Base-by-base conservation (phyloP, 37 sponge, comb jelly and placozoan species). In the Chondrilla cf. caribensis region DNA sequence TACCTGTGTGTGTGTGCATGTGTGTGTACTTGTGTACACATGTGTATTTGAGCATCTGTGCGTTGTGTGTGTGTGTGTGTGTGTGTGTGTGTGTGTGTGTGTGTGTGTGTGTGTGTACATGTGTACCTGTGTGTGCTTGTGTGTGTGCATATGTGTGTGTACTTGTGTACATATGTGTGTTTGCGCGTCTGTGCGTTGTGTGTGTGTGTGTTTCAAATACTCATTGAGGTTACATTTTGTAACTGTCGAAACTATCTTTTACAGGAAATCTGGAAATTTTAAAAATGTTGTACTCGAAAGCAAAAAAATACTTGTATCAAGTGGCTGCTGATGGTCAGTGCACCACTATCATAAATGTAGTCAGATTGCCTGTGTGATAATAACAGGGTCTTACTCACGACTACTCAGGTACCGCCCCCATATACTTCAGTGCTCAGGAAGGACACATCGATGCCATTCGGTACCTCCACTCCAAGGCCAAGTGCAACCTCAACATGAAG, bases 371-470 rank as follows among this genome's bases (percentile, higher is more conserved):
- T n/a, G n/a, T 7, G 5, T 58, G 62, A 5, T 70, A n/a, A 28
- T 47, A 14, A 14, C 51, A 47, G 51, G 51, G 51, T 47, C 15
- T 60, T 26, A 60, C 64, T 60, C 29, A 19, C 64, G 24, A 4
- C 64, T 6, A 60, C n/a, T n/a, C 29, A 90, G 94, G 88, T 3
- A 88, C 91, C 18, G 83, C 91, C 7, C 94, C 94, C 18, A 70
- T 88, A 4, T 94, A 88, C 86, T 90, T 79, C 80, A 86, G 88
- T 47, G 88, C 91, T 31, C 94, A 94, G 43, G 87, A 90, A 59
- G 94, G 94, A 4, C 75, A 80, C 15, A 60, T 94, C 3, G 84
- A 85, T 17, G 89, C 91, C n/a, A 40, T 94, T 58, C 71, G 73
- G 37, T 89, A 60, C 78, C 78, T 94, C 5, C 76, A 77, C 65